Evolutionary conservation across 2,113 vertebrate species (phyloP).

Genomic region (Pelodiscus sinensis): DNA sequence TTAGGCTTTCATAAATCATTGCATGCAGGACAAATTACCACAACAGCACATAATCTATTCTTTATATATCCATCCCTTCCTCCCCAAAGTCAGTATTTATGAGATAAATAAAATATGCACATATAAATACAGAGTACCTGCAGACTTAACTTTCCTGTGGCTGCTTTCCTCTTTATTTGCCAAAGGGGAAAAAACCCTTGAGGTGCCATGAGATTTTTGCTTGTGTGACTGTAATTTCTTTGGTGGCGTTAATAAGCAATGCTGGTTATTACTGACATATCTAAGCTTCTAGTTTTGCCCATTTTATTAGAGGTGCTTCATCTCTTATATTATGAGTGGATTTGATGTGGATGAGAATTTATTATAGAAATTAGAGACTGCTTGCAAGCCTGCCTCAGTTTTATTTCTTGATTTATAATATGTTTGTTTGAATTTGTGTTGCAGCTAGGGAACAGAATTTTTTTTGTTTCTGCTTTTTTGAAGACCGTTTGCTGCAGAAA

Average conservation of each 20-base stretch:
- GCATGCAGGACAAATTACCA: background rate
- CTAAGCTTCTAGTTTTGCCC: background rate
- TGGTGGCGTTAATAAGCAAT: background rate
- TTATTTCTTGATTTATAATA: slow-evolving; percentile 2
- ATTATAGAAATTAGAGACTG: background rate
- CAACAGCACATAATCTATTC: background rate
- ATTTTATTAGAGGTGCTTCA: slow-evolving; percentile 17
- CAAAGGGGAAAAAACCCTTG: background rate
- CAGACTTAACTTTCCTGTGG: background rate
- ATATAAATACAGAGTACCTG: background rate
- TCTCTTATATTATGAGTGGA: background rate
- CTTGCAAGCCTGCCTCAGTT: background rate
- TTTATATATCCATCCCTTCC: background rate
- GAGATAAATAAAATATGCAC: background rate
- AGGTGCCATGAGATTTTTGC: slow-evolving; percentile 15
- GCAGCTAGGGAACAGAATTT: background rate
- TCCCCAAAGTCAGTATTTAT: background rate
- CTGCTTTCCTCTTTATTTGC: background rate
- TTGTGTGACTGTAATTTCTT: background rate
- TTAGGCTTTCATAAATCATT: background rate
- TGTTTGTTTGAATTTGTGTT: slow-evolving; percentile 25
- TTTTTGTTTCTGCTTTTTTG: background rate
- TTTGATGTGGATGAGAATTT: background rate
- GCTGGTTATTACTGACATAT: background rate
- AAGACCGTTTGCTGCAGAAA: background rate